phyloP scores from a whole-genome alignment of 1,140 invertebrate species.

The Spodoptera frugiperda region DNA sequence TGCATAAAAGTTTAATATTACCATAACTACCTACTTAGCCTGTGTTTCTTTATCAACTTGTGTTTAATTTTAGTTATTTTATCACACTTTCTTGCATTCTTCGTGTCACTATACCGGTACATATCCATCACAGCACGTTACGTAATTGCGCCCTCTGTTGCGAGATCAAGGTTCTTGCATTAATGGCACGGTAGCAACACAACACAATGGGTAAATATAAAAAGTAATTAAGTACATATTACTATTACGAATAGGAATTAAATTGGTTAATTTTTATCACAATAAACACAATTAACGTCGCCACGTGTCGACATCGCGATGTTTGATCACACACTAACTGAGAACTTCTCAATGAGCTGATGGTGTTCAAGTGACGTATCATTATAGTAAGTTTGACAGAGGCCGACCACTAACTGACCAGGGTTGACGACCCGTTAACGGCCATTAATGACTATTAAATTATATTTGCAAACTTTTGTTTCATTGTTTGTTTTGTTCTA shows the following conservation, averaged over 20 bases:
- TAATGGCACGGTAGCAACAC: slow-evolving; percentile 21
- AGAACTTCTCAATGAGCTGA: slow-evolving; percentile 55
- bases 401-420: slow-evolving; percentile 52
- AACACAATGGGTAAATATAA: slow-evolving; percentile 27
- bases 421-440: slow-evolving; percentile 58
- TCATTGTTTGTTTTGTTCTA: background rate
- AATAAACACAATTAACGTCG: slow-evolving; percentile 45
- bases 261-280: slow-evolving; percentile 43
- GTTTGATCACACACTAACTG: slow-evolving; percentile 61
- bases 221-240: slow-evolving; percentile 24
- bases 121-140: slow-evolving; percentile 59
- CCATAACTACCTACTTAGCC: slow-evolving; percentile 68
- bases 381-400: slow-evolving; percentile 29
- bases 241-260: slow-evolving; percentile 3
- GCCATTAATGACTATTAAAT: slow-evolving; percentile 34
- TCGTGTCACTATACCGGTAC: slow-evolving; percentile 62
- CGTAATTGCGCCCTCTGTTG: slow-evolving; percentile 44
- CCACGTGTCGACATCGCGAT: slow-evolving; percentile 60
- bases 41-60: slow-evolving; percentile 78
- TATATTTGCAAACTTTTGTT: slow-evolving; percentile 54
- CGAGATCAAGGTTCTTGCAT: slow-evolving; percentile 51
- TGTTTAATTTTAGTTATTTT: slow-evolving; percentile 78
- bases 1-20: slow-evolving; percentile 11
- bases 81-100: slow-evolving; percentile 71
- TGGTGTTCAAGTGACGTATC: slow-evolving; percentile 38